These are phyloP conservation scores for Pemphredon lugubris DNA, from an alignment of 2,888 invertebrate species.

Conservation along the genomic window DNA sequence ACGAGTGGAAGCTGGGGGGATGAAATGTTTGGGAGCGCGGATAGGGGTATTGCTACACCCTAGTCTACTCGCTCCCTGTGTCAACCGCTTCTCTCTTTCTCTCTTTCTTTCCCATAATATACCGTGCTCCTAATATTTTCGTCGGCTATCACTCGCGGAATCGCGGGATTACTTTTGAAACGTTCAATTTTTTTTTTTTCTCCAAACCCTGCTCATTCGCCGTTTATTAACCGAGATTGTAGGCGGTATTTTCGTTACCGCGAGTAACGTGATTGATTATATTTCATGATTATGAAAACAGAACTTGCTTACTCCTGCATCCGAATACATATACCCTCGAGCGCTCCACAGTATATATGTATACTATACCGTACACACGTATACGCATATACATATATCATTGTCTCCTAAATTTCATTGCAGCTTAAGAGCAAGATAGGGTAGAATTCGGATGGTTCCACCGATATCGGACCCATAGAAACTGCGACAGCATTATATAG, in stretches of 20 bases:
- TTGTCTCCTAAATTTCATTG: slow-evolving; percentile 47
- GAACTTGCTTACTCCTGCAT: too few species aligned
- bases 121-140: slow-evolving; percentile 3
- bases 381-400: too few species aligned
- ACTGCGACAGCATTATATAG: slow-evolving; percentile 71
- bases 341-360: too few species aligned
- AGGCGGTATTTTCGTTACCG: too few species aligned
- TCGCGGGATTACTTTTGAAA: slow-evolving; percentile 10
- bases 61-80: slow-evolving; percentile 21
- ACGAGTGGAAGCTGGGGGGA: slow-evolving; percentile 54
- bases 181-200: slow-evolving; percentile 11
- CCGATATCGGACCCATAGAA: slow-evolving; percentile 54
- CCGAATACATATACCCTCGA: too few species aligned
- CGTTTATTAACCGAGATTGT: too few species aligned
- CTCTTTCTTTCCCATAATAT: slow-evolving; percentile 21
- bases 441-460: slow-evolving; percentile 37
- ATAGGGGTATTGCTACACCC: slow-evolving; percentile 47
- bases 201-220: too few species aligned
- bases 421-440: slow-evolving; percentile 40
- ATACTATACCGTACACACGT: too few species aligned
- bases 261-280: too few species aligned
- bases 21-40: slow-evolving; percentile 55
- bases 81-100: slow-evolving; percentile 23
- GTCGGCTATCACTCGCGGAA: slow-evolving; percentile 5
- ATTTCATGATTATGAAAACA: too few species aligned